Base-by-base conservation (phyloP, 2,113 vertebrate species). In the Percina caprodes region DNA sequence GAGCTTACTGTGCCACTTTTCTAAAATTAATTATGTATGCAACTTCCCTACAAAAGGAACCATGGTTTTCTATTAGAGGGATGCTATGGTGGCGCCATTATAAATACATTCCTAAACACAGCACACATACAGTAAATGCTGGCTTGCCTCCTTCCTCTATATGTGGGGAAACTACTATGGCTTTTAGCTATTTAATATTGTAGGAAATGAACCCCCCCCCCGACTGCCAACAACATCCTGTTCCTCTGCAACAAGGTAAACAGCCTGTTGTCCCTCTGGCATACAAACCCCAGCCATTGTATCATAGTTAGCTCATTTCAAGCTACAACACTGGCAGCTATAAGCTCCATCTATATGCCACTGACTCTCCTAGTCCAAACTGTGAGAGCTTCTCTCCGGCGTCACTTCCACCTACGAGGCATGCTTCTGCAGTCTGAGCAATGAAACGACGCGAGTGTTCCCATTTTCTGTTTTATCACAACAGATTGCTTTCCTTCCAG, bases 221-320 rank as follows among this genome's bases (percentile, higher is more conserved):
- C 7, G 19, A 82, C 69, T 74, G 86, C 77, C 71, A 86, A 82
- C 68, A 83, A 74, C 76, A 86, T 86, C 80, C 76, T 79, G 82
- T 86, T 91, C 79, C 67, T 84, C 16, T 59, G 79, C 71, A 82
- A 84, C 73, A 89, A 84, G 61, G 82, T 87, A 89, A 91, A 92
- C 82, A 86, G 79, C 80, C 80, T 80, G 83, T 83, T 80, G 69
- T 79, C 82, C 83, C 85, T n/a, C 74, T 71, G 89, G 89, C 88
- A 85, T 65, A 62, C 26, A 80, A 80, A 82, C 45, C 62, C 74
- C 69, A 72, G 78, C 54, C 54, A 74, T 33, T 85, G 82, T 77
- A 89, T 87, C 82, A 69, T 19, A 67, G 62, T 26, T 79, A 87
- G 61, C 74, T 66, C 61, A 72, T 90, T 91, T 87, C 75, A 80